Evolutionary conservation across 2,113 vertebrate species (phyloP), one percentile per base, ranked within the genome.

Genomic region (Pseudonaja textilis): DNA sequence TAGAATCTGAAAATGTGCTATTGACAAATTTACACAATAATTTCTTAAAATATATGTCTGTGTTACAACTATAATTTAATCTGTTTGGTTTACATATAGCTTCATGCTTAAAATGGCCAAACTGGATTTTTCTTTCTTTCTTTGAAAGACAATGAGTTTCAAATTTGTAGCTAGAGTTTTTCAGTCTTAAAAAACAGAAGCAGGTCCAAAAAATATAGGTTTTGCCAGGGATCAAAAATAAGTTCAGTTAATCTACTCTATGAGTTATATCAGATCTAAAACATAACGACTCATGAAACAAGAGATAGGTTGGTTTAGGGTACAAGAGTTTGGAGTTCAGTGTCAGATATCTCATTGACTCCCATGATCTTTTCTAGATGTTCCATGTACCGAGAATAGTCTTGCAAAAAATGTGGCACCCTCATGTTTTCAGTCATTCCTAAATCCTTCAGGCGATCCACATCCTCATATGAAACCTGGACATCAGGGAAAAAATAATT

Each of bases 321-420:
- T 22, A 98, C 97, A 64, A 99, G 98, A 52, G 93, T 93, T 93
- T 96, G 97, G 86, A 99, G 98, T 92, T 99, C 98, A 54, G 97
- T 95, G 26, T 99, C 99, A 0, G 97, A 98, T 92, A 99, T 97
- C 85, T 98, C 97, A 89, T 99, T 99, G 92, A 98, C 98, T 87
- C 97, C 97, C 98, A 99, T 99, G 96, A 99, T 99, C 96, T 98
- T 99, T 85, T 98, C 97, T 89, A 99, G 97, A 94, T 99, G 98
- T 87, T 98, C 98, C 93, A 97, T 97, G 34, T 99, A 99, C 1
- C 97, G 98, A 1, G 50, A 81, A 3, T 97, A 97, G 96, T 99
- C 98, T 94, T 99, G 98, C 94, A 99, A 94, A 93, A 99, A 99
- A 96, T 99, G 98, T 0, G 99, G 99, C 85, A 99, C 98, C 74